Percentiles rank a stretch among this genome's conserved stretches.
phyloP scores from a whole-genome alignment of 2,797 vertebrate species.

The Podargus strigoides region DNA sequence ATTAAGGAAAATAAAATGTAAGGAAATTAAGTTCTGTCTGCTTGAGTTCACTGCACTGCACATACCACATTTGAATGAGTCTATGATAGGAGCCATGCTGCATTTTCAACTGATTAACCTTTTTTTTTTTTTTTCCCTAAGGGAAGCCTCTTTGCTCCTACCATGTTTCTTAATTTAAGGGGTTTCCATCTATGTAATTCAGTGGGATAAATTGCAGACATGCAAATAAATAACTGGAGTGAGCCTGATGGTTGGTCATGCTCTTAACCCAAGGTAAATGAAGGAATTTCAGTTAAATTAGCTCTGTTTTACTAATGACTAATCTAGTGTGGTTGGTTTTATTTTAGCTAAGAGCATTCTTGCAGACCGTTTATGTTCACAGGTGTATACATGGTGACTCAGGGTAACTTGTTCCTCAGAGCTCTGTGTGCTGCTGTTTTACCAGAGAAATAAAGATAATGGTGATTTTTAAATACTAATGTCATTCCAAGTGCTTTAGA shows the following conservation, averaged over 20 bases:
- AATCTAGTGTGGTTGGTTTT: background rate
- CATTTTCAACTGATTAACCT: background rate
- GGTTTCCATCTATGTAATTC: background rate
- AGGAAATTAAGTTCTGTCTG: background rate
- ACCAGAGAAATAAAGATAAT: background rate
- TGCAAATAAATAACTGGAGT: background rate
- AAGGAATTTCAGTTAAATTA: background rate
- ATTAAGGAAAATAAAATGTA: background rate
- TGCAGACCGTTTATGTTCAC: background rate
- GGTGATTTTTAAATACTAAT: background rate
- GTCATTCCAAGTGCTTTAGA: background rate
- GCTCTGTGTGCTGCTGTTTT: background rate
- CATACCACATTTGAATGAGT: background rate
- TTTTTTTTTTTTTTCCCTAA: background rate
- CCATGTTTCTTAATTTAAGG: background rate
- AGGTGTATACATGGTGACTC: accelerated
- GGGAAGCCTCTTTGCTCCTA: background rate
- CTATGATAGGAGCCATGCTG: background rate
- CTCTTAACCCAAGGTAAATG: background rate
- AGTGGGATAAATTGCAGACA: background rate
- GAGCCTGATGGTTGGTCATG: background rate
- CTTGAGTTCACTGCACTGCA: background rate
- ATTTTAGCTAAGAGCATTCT: background rate
- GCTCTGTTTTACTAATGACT: background rate
- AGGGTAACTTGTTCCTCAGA: background rate